These are phyloP conservation scores for Teleopsis dalmanni DNA, from an alignment of 1,140 invertebrate genomes.

Conservation along the genomic window DNA sequence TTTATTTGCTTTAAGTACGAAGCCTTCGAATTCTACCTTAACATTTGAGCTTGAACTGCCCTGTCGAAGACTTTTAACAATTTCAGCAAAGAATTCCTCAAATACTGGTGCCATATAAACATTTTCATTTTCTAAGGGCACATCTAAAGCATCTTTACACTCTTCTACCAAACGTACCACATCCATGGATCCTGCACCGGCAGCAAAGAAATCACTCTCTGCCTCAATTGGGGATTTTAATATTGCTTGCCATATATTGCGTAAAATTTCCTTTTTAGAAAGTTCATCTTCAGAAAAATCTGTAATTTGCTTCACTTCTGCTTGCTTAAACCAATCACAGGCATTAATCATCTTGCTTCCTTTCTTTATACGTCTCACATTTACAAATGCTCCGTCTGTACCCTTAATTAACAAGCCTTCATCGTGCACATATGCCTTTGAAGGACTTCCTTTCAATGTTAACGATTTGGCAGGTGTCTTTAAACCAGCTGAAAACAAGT, in stretches of 20 bases:
- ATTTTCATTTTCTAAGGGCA: slow-evolving; percentile 76
- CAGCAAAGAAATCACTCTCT: slow-evolving; percentile 84
- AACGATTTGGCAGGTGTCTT: slow-evolving; percentile 49
- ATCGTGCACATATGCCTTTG: slow-evolving; percentile 64
- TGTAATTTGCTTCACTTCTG: slow-evolving; percentile 46
- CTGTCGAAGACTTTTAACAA: slow-evolving; percentile 25
- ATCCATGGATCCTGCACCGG: slow-evolving; percentile 92
- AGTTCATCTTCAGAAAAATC: slow-evolving; percentile 74
- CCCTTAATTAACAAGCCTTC: slow-evolving; percentile 74
- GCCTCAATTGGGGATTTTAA: slow-evolving; percentile 68
- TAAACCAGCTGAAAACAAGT: slow-evolving; percentile 59
- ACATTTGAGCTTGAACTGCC: slow-evolving; percentile 15
- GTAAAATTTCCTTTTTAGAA: slow-evolving; percentile 52
- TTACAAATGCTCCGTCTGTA: slow-evolving; percentile 66
- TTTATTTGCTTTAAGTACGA: slow-evolving; percentile 74
- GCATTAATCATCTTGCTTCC: slow-evolving; percentile 80
- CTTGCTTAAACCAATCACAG: slow-evolving; percentile 65
- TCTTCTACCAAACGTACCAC: slow-evolving; percentile 91
- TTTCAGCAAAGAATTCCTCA: slow-evolving; percentile 61
- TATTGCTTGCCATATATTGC: slow-evolving; percentile 77
- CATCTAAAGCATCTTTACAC: slow-evolving; percentile 71
- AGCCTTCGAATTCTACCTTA: slow-evolving; percentile 59
- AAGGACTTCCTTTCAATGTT: slow-evolving; percentile 54
- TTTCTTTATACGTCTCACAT: slow-evolving; percentile 63
- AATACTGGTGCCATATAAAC: slow-evolving; percentile 90